phyloP scores from a whole-genome alignment of 2,797 vertebrate genomes.

The Petrocephalus schoutedeni region DNA sequence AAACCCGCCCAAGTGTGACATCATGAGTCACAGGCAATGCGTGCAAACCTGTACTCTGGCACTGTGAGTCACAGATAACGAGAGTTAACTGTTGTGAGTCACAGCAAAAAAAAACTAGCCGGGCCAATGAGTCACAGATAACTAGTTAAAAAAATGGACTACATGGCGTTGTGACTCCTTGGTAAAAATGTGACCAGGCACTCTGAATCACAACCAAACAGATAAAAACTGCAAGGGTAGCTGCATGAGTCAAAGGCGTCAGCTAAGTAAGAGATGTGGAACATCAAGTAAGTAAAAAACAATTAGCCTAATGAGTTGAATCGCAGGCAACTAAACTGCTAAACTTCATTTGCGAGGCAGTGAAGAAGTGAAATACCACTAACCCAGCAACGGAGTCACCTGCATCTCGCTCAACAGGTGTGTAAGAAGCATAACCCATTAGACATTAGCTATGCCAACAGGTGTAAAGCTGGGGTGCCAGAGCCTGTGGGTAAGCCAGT shows the following conservation, averaged over 20 bases:
- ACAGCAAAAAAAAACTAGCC: not conserved
- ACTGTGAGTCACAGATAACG: not conserved
- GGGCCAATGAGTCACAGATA: not conserved
- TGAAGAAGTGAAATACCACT: not conserved
- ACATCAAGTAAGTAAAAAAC: not conserved
- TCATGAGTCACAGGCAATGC: not conserved
- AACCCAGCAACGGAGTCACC: not conserved
- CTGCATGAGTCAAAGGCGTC: not conserved
- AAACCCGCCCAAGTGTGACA: not conserved
- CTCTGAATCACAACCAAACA: not conserved
- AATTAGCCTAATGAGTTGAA: not conserved
- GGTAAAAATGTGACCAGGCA: not conserved
- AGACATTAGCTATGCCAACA: not conserved
- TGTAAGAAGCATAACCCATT: not conserved
- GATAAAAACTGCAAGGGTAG: not conserved
- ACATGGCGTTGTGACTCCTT: not conserved
- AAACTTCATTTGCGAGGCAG: not conserved
- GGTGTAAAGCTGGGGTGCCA: not conserved
- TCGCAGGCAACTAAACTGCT: not conserved
- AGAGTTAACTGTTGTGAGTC: not conserved
- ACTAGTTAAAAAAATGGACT: not conserved
- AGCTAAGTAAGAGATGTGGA: not conserved
- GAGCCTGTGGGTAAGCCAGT: not conserved
- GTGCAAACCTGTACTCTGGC: not conserved
- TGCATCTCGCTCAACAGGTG: not conserved